Percentiles rank a stretch among this genome's conserved stretches.
phyloP scores from a whole-genome alignment of 1,140 invertebrate species.

The Asobara japonica region DNA sequence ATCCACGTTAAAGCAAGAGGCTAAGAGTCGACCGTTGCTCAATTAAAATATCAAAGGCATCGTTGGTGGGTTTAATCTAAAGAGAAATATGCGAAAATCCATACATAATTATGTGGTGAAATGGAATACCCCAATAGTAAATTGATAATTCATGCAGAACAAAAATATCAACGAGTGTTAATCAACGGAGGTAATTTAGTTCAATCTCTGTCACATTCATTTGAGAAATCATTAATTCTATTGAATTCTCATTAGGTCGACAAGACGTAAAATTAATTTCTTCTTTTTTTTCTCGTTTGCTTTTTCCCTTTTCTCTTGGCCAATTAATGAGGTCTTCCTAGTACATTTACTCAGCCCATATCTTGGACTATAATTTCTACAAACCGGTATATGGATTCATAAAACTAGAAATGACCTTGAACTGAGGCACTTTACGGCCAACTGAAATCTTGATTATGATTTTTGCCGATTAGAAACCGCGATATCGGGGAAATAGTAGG shows the following conservation, averaged over 20 bases:
- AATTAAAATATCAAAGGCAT: constrained; percentile 17
- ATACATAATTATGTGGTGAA: constrained; percentile 30
- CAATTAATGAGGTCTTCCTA: background rate
- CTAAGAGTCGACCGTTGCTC: background rate
- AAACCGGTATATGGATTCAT: background rate
- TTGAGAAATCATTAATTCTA: too few relatives aligned
- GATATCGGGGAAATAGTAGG: background rate
- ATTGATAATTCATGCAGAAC: constrained; percentile 13
- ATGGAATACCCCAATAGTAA: constrained; percentile 1
- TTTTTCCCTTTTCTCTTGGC: background rate
- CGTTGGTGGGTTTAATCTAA: background rate
- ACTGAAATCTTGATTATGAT: background rate
- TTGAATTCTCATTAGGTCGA: background rate
- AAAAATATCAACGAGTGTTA: background rate
- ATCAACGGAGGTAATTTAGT: background rate
- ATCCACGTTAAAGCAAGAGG: constrained; percentile 4
- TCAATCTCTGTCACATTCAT: too few relatives aligned
- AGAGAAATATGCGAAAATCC: constrained; percentile 15
- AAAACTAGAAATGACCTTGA: background rate
- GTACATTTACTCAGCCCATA: background rate
- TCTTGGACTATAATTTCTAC: background rate
- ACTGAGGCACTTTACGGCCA: background rate
- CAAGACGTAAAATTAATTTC: background rate
- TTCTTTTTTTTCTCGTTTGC: background rate
- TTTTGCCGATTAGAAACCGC: background rate